Percentiles rank a stretch among this genome's conserved stretches.
Conservation (phyloP, 2,888 invertebrate genomes). For the Aphidoletes aphidimyza region DNA sequence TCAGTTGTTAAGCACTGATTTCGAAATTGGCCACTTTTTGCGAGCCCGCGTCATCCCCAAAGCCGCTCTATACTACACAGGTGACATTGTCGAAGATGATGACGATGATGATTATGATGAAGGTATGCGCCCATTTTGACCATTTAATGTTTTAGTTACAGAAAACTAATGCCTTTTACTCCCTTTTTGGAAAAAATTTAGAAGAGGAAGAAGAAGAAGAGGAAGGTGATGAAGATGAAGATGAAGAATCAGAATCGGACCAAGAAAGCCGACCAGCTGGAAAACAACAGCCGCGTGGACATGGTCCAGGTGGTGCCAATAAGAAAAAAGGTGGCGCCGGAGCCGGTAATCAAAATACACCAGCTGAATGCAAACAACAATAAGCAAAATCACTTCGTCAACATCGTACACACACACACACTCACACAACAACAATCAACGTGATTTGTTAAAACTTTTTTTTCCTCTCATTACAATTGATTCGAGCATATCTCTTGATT, state of each 20-base stretch:
- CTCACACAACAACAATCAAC: neutral
- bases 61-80: conserved; percentile 96
- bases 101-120: conserved; percentile 77
- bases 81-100: conserved; percentile 84
- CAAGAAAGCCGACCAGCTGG: neutral
- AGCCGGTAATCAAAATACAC: conserved; percentile 62
- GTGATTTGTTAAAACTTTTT: too few relatives aligned
- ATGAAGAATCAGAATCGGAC: conserved; percentile 60
- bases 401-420: neutral
- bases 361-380: conserved; percentile 80
- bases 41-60: conserved; percentile 96
- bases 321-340: conserved; percentile 47
- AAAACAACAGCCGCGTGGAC: conserved; percentile 3
- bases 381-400: conserved; percentile 63
- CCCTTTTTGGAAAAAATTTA: too few relatives aligned
- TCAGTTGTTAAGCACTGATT: conserved; percentile 89
- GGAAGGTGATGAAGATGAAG: conserved; percentile 62
- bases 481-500: neutral
- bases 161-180: too few relatives aligned
- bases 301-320: neutral
- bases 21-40: conserved; percentile 98
- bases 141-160: conserved; percentile 60
- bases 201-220: conserved; percentile 74
- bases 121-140: conserved; percentile 61
- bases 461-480: neutral